Conservation (phyloP, 2,797 vertebrate species). For the Pantherophis vulpinus region DNA sequence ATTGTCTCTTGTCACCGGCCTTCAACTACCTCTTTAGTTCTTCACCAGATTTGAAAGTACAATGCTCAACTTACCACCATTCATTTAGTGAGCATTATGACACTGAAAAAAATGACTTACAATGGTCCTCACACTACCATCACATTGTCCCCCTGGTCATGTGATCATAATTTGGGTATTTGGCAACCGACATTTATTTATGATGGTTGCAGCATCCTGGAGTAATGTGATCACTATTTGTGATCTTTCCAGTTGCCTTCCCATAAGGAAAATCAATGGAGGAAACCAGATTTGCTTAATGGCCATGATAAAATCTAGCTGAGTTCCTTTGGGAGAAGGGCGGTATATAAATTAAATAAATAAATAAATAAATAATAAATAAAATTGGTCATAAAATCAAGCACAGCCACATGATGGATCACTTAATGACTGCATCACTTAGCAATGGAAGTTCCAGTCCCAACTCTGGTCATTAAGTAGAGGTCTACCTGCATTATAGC, state of each 20-base stretch:
- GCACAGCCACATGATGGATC: background rate
- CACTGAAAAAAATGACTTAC: background rate
- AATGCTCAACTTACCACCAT: background rate
- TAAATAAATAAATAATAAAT: too few species aligned
- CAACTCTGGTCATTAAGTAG: background rate
- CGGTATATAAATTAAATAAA: too few species aligned
- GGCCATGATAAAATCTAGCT: background rate
- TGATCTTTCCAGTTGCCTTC: background rate
- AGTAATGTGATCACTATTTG: background rate
- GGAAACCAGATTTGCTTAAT: background rate
- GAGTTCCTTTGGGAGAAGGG: too few species aligned
- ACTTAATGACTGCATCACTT: background rate
- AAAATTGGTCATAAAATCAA: background rate
- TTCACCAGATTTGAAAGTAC: constrained; percentile 37
- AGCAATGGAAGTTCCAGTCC: background rate
- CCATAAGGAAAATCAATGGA: background rate
- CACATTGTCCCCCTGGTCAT: background rate
- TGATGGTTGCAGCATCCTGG: background rate
- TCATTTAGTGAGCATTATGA: background rate
- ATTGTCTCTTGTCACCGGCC: constrained; percentile 29
- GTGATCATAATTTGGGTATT: background rate
- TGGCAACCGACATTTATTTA: background rate
- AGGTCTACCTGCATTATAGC: background rate
- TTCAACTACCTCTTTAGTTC: constrained; percentile 50
- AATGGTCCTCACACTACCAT: background rate